Evolutionary conservation across 2,888 invertebrate genomes (phyloP).

Genomic region (Subacronicta megacephala): DNA sequence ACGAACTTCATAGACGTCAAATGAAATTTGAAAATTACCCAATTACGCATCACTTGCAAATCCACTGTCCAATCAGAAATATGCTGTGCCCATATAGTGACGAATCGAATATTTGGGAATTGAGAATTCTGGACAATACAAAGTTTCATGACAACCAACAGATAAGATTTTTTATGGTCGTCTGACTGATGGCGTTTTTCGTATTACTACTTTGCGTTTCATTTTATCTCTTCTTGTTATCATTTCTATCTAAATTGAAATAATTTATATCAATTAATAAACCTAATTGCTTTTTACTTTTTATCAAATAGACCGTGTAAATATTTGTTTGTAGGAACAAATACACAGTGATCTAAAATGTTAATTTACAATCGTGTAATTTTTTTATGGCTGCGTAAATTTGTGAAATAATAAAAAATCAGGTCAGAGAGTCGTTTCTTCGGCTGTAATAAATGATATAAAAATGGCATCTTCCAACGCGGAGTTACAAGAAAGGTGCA

Average conservation of each 20-base stretch:
- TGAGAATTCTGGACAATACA: conserved; percentile 2
- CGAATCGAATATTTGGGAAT: conserved; percentile 42
- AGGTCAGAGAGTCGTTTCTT: no score
- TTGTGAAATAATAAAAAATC: conserved; percentile 39
- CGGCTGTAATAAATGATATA: conserved; percentile 29
- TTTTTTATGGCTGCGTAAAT: conserved; percentile 57
- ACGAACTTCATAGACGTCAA: conserved; percentile 14
- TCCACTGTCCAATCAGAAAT: conserved; percentile 20
- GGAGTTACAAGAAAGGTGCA: conserved; percentile 91
- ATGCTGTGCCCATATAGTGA: not conserved
- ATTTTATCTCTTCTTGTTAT: conserved; percentile 18
- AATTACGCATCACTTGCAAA: conserved; percentile 3
- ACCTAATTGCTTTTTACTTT: conserved; percentile 4
- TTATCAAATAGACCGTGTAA: conserved; percentile 12
- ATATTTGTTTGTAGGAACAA: conserved; percentile 13
- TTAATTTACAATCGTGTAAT: conserved; percentile 29
- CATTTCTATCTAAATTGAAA: conserved; percentile 30
- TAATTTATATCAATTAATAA: conserved; percentile 2
- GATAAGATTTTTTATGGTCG: conserved; percentile 17
- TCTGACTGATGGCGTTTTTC: conserved; percentile 37
- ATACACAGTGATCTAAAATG: conserved; percentile 27
- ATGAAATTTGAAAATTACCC: not conserved
- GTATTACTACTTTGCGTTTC: conserved; percentile 38
- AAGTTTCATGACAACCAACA: not conserved
- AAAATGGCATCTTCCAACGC: conserved; percentile 73